Conservation (phyloP, 2,797 vertebrate species). For the Pelobates cultripes region DNA sequence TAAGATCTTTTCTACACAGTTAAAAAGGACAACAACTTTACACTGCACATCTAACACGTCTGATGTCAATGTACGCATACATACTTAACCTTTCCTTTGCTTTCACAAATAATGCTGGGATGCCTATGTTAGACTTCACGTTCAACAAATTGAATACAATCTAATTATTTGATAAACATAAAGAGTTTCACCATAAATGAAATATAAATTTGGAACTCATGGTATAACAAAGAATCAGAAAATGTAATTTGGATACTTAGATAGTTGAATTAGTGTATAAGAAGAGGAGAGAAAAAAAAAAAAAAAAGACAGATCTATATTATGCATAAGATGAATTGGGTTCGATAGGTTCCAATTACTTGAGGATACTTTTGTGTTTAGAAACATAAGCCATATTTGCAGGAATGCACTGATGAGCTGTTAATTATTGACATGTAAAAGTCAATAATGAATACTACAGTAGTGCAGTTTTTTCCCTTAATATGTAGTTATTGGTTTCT, state of each 20-base stretch:
- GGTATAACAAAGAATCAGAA: neutral
- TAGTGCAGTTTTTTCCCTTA: conserved; percentile 32
- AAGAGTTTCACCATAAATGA: too few relatives aligned
- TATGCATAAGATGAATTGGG: conserved; percentile 37
- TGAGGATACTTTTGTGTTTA: conserved; percentile 38
- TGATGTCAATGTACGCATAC: too few relatives aligned
- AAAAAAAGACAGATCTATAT: conserved; percentile 12
- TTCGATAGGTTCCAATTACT: conserved; percentile 42
- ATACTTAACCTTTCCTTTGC: too few relatives aligned
- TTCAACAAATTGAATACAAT: too few relatives aligned
- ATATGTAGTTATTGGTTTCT: conserved; percentile 53
- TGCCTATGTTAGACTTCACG: too few relatives aligned
- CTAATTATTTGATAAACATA: too few relatives aligned
- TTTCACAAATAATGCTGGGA: too few relatives aligned
- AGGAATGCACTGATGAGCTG: conserved; percentile 55
- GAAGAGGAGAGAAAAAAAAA: neutral
- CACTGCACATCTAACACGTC: too few relatives aligned
- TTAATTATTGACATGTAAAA: conserved; percentile 55
- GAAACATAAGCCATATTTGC: conserved; percentile 56
- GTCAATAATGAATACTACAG: conserved; percentile 52
- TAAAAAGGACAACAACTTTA: too few relatives aligned
- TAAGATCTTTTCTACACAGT: too few relatives aligned
- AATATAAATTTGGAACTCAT: too few relatives aligned
- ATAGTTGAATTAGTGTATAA: neutral
- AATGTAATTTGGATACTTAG: neutral